A percentile compares a stretch with the other conserved stretches of the same genome.
Conservation (phyloP, 2,888 invertebrate genomes). For the Masnerella sp. region DNA sequence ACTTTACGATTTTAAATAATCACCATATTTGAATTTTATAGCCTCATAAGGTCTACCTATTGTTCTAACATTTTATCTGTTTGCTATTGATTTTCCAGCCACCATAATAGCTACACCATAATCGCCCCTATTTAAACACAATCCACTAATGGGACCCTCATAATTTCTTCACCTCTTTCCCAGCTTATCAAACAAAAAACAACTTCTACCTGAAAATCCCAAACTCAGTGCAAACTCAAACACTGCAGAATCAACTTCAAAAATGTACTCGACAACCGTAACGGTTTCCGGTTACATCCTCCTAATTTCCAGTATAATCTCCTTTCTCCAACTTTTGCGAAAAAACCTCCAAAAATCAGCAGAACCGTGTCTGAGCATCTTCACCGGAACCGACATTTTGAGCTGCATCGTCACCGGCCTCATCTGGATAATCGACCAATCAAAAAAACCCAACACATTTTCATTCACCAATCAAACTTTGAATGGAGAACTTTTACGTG, state of each 20-base stretch:
- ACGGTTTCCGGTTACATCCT: constrained; percentile 65
- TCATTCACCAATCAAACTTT: not conserved
- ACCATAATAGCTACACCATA: no score
- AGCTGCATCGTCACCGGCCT: constrained; percentile 58
- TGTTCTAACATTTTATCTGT: no score
- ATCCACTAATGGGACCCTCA: not conserved
- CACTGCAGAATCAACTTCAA: constrained; percentile 41
- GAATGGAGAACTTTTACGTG: no score
- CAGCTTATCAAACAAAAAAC: no score
- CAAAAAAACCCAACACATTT: not conserved
- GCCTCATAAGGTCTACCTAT: no score
- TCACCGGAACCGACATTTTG: constrained; percentile 68
- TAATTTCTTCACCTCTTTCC: no score
- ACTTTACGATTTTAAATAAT: no score
- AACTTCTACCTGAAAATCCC: no score
- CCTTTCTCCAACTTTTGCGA: constrained; percentile 64
- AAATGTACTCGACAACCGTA: constrained; percentile 65
- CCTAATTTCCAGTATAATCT: constrained; percentile 65
- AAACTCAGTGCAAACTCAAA: not conserved
- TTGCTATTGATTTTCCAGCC: no score
- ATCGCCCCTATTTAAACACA: not conserved
- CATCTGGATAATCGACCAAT: constrained; percentile 45
- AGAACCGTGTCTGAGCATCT: constrained; percentile 62
- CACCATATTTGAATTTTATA: no score
- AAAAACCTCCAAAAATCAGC: constrained; percentile 60